Evolutionary conservation across 2,113 vertebrate species (phyloP).

Genomic region (Crotalus tigris): DNA sequence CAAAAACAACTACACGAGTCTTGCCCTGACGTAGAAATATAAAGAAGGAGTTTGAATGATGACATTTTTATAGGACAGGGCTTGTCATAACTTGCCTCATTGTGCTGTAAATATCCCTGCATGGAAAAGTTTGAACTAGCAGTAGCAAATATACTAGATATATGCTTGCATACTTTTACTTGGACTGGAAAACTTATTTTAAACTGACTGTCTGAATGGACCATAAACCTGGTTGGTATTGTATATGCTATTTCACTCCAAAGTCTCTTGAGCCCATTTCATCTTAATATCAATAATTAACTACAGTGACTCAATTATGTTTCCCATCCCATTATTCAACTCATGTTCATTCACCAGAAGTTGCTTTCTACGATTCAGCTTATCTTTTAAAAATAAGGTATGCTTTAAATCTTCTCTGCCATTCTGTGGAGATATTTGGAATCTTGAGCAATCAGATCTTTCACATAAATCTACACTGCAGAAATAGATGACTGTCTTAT

Average conservation of each 20-base stretch:
- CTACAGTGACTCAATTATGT: background rate
- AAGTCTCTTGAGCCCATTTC: background rate
- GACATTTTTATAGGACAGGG: background rate
- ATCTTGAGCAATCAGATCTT: background rate
- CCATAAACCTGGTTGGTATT: background rate
- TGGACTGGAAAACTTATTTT: no score
- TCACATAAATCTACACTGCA: background rate
- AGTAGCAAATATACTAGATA: background rate
- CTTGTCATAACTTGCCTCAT: background rate
- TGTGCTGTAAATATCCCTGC: background rate
- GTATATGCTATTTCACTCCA: background rate
- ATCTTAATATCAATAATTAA: background rate
- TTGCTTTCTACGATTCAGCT: background rate
- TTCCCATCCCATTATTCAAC: background rate
- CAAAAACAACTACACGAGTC: no score
- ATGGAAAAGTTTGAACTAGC: background rate
- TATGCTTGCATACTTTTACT: no score
- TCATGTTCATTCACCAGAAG: background rate
- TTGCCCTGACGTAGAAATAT: no score
- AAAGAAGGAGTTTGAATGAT: background rate
- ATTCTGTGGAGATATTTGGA: background rate
- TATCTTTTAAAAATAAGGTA: background rate
- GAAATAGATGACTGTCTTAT: background rate
- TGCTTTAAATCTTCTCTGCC: background rate
- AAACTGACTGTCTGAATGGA: background rate